These are phyloP conservation scores for Dichetophora obliterata DNA, from an alignment of 2,888 invertebrate species.

Conservation along the genomic window DNA sequence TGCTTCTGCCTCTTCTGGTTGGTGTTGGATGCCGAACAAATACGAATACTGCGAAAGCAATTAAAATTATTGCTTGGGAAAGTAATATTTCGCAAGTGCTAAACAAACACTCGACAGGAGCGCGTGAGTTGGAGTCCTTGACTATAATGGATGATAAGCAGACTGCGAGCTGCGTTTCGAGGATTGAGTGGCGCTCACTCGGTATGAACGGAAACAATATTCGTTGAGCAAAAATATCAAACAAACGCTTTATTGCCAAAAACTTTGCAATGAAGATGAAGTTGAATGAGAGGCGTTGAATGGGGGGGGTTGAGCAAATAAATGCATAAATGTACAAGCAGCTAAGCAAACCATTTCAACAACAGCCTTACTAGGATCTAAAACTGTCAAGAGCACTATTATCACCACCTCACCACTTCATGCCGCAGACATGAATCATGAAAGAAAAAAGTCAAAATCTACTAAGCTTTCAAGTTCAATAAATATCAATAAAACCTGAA, in stretches of 20 bases:
- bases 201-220: constrained; percentile 33
- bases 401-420: not conserved
- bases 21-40: not conserved
- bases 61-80: constrained; percentile 63
- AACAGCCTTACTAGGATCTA: not conserved
- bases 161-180: not conserved
- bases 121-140: not conserved
- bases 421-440: not conserved
- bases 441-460: not conserved
- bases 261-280: constrained; percentile 33
- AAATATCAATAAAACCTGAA: too few relatives aligned
- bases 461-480: not conserved
- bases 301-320: constrained; percentile 7
- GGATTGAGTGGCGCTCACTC: not conserved
- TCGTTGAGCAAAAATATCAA: constrained; percentile 19
- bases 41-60: constrained; percentile 58
- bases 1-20: not conserved
- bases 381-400: not conserved
- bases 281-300: not conserved
- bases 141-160: not conserved
- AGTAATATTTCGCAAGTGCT: constrained; percentile 66
- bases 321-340: not conserved
- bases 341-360: not conserved
- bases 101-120: constrained; percentile 59
- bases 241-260: constrained; percentile 32